Evolutionary conservation across 2,888 invertebrate species (phyloP).

Genomic region (Athetis lepigone): DNA sequence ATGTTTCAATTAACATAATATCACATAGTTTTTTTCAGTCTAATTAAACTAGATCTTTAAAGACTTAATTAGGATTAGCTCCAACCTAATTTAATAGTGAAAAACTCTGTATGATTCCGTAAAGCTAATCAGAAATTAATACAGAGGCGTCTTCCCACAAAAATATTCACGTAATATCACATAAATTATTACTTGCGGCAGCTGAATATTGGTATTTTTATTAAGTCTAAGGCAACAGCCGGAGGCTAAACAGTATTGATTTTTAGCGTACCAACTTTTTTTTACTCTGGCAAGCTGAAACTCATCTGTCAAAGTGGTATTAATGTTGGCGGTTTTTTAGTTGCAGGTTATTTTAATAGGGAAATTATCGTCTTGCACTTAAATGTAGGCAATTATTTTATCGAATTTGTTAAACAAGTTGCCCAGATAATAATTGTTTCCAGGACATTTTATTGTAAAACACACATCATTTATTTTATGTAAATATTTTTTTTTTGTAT

Average conservation of each 20-base stretch:
- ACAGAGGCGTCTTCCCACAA: background rate
- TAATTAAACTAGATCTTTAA: background rate
- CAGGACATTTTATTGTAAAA: no score
- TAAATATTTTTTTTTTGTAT: no score
- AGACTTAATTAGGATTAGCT: background rate
- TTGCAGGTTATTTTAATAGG: background rate
- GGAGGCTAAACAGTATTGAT: constrained; percentile 28
- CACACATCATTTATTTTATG: no score
- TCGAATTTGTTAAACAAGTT: no score
- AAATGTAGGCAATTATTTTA: no score
- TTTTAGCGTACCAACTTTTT: constrained; percentile 22
- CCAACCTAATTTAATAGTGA: background rate
- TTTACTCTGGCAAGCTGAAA: constrained; percentile 12
- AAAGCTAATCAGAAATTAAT: constrained; percentile 13
- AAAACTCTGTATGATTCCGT: background rate
- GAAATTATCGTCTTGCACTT: no score
- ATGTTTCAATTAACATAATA: background rate
- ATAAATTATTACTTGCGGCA: constrained; percentile 20
- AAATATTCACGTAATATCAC: constrained; percentile 1
- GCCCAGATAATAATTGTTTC: no score
- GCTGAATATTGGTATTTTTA: constrained; percentile 34
- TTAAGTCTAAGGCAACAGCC: constrained; percentile 20
- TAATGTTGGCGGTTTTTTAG: background rate
- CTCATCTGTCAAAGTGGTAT: constrained; percentile 17
- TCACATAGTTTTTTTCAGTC: background rate